These are phyloP conservation scores for Cebus imitator DNA, from an alignment of 2,113 vertebrate species.

Conservation along the genomic window DNA sequence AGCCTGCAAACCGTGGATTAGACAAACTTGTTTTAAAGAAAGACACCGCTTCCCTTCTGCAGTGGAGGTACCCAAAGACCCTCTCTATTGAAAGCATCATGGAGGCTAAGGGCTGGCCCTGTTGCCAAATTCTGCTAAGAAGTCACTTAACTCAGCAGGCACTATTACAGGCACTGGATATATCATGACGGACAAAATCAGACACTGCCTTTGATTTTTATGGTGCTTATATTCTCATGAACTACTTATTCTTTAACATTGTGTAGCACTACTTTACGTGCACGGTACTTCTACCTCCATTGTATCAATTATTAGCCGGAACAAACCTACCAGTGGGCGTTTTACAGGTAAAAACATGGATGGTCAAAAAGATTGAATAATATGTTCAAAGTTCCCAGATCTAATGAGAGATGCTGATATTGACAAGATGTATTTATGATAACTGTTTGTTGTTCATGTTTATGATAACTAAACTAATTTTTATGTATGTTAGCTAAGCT, in stretches of 20 bases:
- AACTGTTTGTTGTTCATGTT: neutral
- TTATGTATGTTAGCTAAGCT: neutral
- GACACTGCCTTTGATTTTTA: neutral
- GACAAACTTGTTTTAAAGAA: neutral
- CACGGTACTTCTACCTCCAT: neutral
- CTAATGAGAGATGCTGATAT: neutral
- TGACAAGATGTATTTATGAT: neutral
- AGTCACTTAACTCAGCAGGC: neutral
- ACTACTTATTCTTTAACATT: neutral
- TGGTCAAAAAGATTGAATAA: neutral
- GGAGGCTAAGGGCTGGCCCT: neutral
- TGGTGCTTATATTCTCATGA: neutral
- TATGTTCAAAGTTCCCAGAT: neutral
- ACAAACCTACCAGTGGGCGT: neutral
- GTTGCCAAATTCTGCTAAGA: neutral
- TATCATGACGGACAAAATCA: neutral
- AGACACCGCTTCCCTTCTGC: neutral
- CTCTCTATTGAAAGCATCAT: neutral
- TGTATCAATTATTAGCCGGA: neutral
- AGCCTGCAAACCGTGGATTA: too few relatives aligned
- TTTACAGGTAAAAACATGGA: neutral
- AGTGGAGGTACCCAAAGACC: neutral
- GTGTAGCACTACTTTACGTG: neutral
- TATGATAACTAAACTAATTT: neutral
- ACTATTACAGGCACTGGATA: neutral